phyloP scores from a whole-genome alignment of 23 tunicate genomes.

The Phallusia fumigata region DNA sequence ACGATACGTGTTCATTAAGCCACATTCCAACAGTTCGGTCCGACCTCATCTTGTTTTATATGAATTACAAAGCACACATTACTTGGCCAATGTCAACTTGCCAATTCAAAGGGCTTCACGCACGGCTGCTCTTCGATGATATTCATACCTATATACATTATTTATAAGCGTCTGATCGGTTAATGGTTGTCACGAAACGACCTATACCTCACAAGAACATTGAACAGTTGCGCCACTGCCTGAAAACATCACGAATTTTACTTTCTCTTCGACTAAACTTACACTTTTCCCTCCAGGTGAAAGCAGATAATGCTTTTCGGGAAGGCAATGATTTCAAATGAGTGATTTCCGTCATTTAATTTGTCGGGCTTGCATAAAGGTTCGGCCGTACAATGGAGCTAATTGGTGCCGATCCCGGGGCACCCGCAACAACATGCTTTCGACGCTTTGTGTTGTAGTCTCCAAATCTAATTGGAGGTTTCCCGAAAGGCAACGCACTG shows the following conservation, averaged over 20 bases:
- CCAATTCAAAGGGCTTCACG: background rate
- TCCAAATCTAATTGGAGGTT: background rate
- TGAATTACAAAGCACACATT: background rate
- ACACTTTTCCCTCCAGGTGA: background rate
- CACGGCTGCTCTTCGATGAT: background rate
- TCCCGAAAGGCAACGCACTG: conserved; percentile 6
- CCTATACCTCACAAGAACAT: background rate
- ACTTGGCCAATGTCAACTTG: conserved; percentile 2
- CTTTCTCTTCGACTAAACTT: background rate
- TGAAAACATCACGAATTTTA: background rate
- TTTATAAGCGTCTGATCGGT: conserved; percentile 12
- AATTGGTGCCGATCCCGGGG: conserved; percentile 10
- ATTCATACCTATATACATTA: background rate
- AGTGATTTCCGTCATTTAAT: background rate
- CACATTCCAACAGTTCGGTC: background rate
- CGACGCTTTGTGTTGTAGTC: conserved; percentile 14
- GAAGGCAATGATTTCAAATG: background rate
- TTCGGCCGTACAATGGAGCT: background rate
- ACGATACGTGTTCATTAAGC: background rate
- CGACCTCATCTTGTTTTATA: background rate
- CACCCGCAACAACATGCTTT: conserved; percentile 14
- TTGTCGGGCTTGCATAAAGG: background rate
- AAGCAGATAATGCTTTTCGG: too few relatives aligned
- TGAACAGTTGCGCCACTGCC: background rate
- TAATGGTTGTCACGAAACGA: background rate